Evolutionary conservation across 1,140 invertebrate genomes (phyloP).

Genomic region (Pseudomyrmex dendroicus): DNA sequence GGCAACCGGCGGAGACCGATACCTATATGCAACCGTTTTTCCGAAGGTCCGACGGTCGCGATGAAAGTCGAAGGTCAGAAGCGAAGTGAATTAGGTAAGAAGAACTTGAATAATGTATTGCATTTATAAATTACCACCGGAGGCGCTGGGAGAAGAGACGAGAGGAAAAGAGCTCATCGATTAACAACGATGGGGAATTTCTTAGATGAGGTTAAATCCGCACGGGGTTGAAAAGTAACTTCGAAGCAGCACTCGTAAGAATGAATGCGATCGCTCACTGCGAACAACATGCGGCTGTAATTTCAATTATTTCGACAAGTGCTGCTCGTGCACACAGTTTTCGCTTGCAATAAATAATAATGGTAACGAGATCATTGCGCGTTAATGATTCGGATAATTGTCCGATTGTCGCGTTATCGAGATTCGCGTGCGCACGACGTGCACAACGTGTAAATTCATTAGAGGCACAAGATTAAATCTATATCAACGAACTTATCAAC

Average conservation of each 20-base stretch:
- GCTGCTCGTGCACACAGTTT: neutral
- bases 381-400: neutral
- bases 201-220: neutral
- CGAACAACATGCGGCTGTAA: no score
- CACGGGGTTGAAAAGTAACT: no score
- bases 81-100: neutral
- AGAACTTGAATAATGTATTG: constrained; percentile 36
- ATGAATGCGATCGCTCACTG: no score
- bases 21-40: neutral
- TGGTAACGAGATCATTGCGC: neutral
- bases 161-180: no score
- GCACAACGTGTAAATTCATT: neutral
- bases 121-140: constrained; percentile 8
- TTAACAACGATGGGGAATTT: neutral
- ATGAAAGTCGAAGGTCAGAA: constrained; percentile 16
- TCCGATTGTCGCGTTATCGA: neutral
- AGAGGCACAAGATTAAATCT: neutral
- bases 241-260: no score
- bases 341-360: neutral
- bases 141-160: neutral
- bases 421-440: neutral
- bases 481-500: neutral
- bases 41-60: neutral
- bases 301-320: neutral
- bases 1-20: neutral